Conservation (phyloP, 1,140 invertebrate species). For the Platyura marginata region DNA sequence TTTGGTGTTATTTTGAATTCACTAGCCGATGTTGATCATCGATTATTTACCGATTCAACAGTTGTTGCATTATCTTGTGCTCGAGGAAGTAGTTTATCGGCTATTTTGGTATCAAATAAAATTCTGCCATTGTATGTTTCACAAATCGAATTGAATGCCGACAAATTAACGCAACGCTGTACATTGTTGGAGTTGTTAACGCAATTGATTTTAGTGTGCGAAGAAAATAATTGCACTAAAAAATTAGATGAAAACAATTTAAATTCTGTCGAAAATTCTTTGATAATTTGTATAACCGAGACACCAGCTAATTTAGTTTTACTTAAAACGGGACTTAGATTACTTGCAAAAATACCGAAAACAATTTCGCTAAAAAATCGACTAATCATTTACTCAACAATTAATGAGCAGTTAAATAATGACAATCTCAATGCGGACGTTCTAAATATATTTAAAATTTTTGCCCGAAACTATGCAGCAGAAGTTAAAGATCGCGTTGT, state of each 20-base stretch:
- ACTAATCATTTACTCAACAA: conserved; percentile 14
- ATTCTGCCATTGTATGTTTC: not conserved
- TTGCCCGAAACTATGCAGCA: conserved; percentile 15
- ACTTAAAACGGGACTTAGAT: conserved; percentile 11
- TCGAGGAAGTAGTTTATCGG: conserved; percentile 6
- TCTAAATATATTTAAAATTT: conserved; percentile 8
- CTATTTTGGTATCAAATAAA: not conserved
- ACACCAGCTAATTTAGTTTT: conserved; percentile 11
- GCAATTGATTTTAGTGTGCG: not conserved
- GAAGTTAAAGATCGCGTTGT: conserved; percentile 11
- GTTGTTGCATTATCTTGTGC: conserved; percentile 18
- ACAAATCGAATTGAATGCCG: not conserved
- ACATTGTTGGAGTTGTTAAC: not conserved
- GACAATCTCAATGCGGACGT: conserved; percentile 16
- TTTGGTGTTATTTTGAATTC: conserved; percentile 16
- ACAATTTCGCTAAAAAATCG: conserved; percentile 14
- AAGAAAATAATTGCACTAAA: not conserved
- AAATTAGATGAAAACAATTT: not conserved
- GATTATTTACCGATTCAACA: conserved; percentile 15
- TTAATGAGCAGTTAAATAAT: conserved; percentile 14
- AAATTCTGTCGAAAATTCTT: not conserved
- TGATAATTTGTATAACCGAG: conserved; percentile 4
- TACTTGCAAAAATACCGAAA: conserved; percentile 13
- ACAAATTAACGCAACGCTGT: not conserved
- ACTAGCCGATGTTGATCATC: conserved; percentile 17